Conservation (phyloP, 2,888 invertebrate species). For the Drosophila ustulata region DNA sequence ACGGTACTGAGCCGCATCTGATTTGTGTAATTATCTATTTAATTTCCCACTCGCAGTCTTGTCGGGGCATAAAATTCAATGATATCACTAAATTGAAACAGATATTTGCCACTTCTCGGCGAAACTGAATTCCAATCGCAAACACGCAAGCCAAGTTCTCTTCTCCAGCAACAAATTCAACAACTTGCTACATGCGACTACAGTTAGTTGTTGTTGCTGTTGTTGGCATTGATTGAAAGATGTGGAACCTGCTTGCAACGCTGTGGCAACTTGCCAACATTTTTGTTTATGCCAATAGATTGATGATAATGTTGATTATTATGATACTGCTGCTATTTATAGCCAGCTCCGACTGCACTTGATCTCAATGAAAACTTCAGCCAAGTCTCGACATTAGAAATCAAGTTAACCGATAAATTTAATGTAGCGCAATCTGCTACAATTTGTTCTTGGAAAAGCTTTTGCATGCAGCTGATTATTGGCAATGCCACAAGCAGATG, state of each 20-base stretch:
- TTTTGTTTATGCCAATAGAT: slow-evolving; percentile 34
- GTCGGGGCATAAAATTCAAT: slow-evolving; percentile 72
- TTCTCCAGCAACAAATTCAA: slow-evolving; percentile 52
- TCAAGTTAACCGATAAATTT: neutral
- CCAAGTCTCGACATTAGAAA: neutral
- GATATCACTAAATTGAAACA: slow-evolving; percentile 69
- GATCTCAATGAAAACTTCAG: neutral
- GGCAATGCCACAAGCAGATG: neutral
- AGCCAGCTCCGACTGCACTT: neutral
- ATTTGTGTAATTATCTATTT: slow-evolving; percentile 63
- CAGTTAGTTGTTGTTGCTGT: slow-evolving; percentile 56
- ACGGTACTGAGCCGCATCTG: slow-evolving; percentile 49
- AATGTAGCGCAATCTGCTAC: neutral
- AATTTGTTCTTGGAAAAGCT: neutral
- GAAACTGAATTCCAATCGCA: slow-evolving; percentile 23
- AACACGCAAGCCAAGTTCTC: slow-evolving; percentile 43
- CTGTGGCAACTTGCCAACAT: slow-evolving; percentile 19
- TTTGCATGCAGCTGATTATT: no score
- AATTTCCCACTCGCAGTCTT: slow-evolving; percentile 51
- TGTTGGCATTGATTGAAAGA: slow-evolving; percentile 23
- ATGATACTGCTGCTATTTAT: slow-evolving; percentile 17
- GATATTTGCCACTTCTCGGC: slow-evolving; percentile 24
- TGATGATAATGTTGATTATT: slow-evolving; percentile 24
- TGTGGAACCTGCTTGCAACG: slow-evolving; percentile 44
- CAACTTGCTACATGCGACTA: slow-evolving; percentile 65